Conservation (phyloP, 2,113 vertebrate genomes). For the Tyto alba region DNA sequence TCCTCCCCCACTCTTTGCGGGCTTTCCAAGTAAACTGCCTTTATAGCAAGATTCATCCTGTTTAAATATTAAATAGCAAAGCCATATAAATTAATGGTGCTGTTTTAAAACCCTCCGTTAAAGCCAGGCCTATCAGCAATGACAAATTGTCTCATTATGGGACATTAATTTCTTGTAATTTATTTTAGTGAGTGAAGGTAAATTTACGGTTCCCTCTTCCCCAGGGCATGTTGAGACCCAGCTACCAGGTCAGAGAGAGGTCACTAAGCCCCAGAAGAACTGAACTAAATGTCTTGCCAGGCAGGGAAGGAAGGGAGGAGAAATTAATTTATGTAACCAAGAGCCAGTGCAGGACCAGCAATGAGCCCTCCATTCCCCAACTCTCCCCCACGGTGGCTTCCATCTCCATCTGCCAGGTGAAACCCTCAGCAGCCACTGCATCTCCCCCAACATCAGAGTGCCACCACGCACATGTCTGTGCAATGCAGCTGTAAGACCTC, state of each 20-base stretch:
- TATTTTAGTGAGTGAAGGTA: slow-evolving; percentile 41
- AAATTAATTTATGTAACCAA: background rate
- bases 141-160: slow-evolving; percentile 54
- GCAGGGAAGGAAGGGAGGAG: background rate
- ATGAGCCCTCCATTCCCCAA: background rate
- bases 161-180: slow-evolving; percentile 54
- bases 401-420: background rate
- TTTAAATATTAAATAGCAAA: slow-evolving; percentile 52
- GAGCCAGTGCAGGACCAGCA: background rate
- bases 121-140: slow-evolving; percentile 1
- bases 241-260: slow-evolving; percentile 32
- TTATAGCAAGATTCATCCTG: background rate
- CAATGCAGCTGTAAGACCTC: background rate
- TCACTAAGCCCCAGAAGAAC: background rate
- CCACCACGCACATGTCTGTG: accelerated
- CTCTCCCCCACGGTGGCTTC: background rate
- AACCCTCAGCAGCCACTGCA: background rate
- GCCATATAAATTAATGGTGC: slow-evolving; percentile 54
- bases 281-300: background rate
- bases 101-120: slow-evolving; percentile 36
- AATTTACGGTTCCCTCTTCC: slow-evolving; percentile 22
- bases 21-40: background rate
- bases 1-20: background rate
- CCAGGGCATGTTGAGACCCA: background rate
- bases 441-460: background rate